Evolutionary conservation across 2,888 invertebrate species (phyloP).

Genomic region (Mythimna impura): DNA sequence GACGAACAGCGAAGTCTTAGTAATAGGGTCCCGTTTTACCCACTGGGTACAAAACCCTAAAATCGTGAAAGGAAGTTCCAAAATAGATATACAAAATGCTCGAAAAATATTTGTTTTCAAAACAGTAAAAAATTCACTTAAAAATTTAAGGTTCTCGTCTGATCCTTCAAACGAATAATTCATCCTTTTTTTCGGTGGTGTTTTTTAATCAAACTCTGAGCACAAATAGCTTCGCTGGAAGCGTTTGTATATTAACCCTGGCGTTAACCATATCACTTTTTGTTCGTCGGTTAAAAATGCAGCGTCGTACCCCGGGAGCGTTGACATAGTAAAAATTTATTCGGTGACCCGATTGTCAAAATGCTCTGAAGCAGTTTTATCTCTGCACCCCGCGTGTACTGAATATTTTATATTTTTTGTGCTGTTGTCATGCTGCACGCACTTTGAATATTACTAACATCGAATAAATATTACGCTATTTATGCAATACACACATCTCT

Average conservation of each 20-base stretch:
- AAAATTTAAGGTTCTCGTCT: slow-evolving; percentile 29
- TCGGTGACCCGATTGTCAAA: slow-evolving; percentile 71
- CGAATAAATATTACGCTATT: slow-evolving; percentile 21
- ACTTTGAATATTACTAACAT: slow-evolving; percentile 30
- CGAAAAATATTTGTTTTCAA: slow-evolving; percentile 3
- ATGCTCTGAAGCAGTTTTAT: slow-evolving; percentile 62
- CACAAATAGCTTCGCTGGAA: slow-evolving; percentile 4
- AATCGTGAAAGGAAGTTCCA: not conserved
- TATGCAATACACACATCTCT: slow-evolving; percentile 18
- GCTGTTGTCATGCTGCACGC: slow-evolving; percentile 24
- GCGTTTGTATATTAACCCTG: slow-evolving; percentile 8
- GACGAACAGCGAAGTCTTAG: no score
- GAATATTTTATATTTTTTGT: slow-evolving; percentile 58
- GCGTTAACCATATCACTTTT: slow-evolving; percentile 57
- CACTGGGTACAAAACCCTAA: no score
- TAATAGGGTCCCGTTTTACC: no score
- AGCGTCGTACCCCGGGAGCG: slow-evolving; percentile 57
- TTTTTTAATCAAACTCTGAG: slow-evolving; percentile 41
- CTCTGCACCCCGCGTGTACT: slow-evolving; percentile 32
- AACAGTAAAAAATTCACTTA: slow-evolving; percentile 1
- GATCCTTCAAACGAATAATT: slow-evolving; percentile 38
- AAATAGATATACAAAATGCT: not conserved
- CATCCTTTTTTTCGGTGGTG: slow-evolving; percentile 27
- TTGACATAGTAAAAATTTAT: slow-evolving; percentile 71
- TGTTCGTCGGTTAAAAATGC: slow-evolving; percentile 66